Conservation (phyloP, 2,797 vertebrate genomes). For the Lindbergichthys nudifrons region DNA sequence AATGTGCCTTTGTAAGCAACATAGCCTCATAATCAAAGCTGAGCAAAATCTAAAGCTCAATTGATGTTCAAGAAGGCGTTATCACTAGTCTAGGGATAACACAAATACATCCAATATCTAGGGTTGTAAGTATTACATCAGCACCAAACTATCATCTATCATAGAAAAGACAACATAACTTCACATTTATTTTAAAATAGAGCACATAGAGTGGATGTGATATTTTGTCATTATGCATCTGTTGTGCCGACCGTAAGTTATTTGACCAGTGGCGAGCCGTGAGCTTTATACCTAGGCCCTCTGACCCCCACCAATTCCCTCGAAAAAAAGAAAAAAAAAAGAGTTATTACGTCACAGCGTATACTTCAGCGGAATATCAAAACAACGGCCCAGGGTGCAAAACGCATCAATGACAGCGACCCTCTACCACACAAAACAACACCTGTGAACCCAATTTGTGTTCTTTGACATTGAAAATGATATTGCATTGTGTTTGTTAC, state of each 20-base stretch:
- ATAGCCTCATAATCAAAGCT: slow-evolving; percentile 42
- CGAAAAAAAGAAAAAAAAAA: no score
- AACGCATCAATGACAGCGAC: no score
- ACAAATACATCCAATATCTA: slow-evolving; percentile 44
- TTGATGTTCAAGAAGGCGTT: slow-evolving; percentile 49
- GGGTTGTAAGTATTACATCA: slow-evolving; percentile 43
- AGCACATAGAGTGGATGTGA: slow-evolving; percentile 8
- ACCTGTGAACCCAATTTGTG: no score
- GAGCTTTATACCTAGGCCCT: no score
- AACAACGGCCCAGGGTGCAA: no score
- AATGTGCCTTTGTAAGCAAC: slow-evolving; percentile 32
- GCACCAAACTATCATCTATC: slow-evolving; percentile 10
- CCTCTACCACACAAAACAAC: no score
- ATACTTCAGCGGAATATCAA: no score
- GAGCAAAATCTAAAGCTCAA: slow-evolving; percentile 42
- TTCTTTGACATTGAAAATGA: no score
- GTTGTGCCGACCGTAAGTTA: slow-evolving; percentile 5
- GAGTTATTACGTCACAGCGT: no score
- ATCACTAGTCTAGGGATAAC: slow-evolving; percentile 29
- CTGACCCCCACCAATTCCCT: no score
- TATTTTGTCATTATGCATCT: slow-evolving; percentile 11
- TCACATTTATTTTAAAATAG: slow-evolving; percentile 8
- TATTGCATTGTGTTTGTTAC: no score
- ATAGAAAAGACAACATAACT: slow-evolving; percentile 22
- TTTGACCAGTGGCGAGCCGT: no score